Evolutionary conservation across 2,888 invertebrate species (phyloP).

Genomic region (Taphrorychus bicolor): DNA sequence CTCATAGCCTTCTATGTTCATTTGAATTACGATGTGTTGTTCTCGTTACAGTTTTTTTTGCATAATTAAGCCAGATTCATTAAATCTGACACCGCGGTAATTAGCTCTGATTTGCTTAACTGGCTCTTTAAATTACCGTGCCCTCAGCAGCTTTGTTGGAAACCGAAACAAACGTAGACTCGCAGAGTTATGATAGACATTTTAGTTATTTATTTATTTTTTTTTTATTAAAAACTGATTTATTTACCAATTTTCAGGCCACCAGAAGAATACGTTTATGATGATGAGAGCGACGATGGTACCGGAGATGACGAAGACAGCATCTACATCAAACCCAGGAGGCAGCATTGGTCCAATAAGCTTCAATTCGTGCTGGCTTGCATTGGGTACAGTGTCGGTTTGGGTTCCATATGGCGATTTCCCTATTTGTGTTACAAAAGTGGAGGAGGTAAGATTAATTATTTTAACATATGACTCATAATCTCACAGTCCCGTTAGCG

Average conservation of each 20-base stretch:
- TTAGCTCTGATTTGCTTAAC: neutral
- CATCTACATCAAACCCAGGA: slow-evolving; percentile 75
- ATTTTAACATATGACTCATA: neutral
- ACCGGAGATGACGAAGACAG: slow-evolving; percentile 75
- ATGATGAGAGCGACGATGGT: slow-evolving; percentile 77
- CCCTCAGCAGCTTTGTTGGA: neutral
- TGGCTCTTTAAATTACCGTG: neutral
- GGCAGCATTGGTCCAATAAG: slow-evolving; percentile 89
- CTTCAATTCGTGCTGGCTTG: slow-evolving; percentile 89
- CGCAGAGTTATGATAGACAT: no score
- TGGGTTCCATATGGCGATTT: slow-evolving; percentile 92
- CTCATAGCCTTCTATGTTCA: neutral
- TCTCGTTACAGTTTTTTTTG: neutral
- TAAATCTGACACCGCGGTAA: neutral
- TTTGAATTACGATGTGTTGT: neutral
- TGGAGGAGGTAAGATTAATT: slow-evolving; percentile 75
- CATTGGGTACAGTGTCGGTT: slow-evolving; percentile 87
- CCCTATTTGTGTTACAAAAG: slow-evolving; percentile 92
- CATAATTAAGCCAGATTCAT: neutral
- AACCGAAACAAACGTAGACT: no score
- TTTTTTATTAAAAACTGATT: no score
- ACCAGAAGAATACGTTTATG: slow-evolving; percentile 75
- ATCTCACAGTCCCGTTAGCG: neutral
- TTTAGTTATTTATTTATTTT: no score
- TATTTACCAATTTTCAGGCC: no score